Conservation (phyloP, 2,797 vertebrate species). For the Otus scops region DNA sequence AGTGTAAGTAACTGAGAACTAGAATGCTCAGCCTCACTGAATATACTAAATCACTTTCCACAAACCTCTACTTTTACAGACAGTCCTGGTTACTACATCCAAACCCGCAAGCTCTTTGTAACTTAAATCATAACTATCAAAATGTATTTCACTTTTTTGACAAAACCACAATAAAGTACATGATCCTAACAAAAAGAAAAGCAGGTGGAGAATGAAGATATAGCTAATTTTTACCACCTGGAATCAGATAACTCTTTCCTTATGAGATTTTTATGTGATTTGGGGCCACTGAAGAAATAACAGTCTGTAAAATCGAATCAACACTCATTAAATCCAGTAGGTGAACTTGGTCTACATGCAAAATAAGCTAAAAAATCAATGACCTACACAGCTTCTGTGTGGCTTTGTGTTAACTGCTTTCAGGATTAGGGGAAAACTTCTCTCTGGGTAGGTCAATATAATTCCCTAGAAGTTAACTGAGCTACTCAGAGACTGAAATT, state of each 20-base stretch:
- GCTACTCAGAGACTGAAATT: background rate
- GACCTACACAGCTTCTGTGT: background rate
- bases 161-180: slow-evolving; percentile 12
- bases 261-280: slow-evolving; percentile 8
- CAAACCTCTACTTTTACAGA: background rate
- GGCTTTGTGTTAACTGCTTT: background rate
- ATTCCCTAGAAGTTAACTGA: background rate
- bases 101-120: background rate
- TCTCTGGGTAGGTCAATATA: background rate
- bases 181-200: slow-evolving; percentile 7
- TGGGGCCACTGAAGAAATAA: slow-evolving; percentile 36
- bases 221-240: slow-evolving; percentile 8
- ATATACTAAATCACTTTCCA: background rate
- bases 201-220: background rate
- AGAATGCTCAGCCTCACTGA: background rate
- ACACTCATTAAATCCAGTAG: slow-evolving; percentile 35
- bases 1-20: background rate
- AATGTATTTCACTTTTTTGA: background rate
- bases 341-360: slow-evolving; percentile 33
- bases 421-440: background rate
- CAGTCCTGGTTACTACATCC: background rate
- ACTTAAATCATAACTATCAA: background rate
- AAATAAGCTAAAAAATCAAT: slow-evolving; percentile 15
- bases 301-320: slow-evolving; percentile 43
- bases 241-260: slow-evolving; percentile 13